Conservation (phyloP, 2,113 vertebrate genomes). For the Lagopus leucura region DNA sequence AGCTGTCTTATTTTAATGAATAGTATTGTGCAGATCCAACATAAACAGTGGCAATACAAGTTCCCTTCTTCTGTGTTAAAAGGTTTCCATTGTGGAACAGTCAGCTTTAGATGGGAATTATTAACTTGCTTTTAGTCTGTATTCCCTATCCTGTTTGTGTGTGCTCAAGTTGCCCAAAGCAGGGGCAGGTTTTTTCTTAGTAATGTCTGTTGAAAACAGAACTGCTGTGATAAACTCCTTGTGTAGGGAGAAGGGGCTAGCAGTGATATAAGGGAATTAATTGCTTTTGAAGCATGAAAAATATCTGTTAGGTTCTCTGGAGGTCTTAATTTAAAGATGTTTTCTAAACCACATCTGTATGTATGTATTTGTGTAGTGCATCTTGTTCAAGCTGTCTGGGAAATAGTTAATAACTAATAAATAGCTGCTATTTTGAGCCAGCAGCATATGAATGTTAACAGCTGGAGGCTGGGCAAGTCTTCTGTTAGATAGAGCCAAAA, state of each 20-base stretch:
- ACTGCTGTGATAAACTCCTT: not conserved
- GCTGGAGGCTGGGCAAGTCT: slow-evolving; percentile 28
- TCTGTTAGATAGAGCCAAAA: slow-evolving; percentile 37
- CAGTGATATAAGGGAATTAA: not conserved
- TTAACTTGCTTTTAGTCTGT: not conserved
- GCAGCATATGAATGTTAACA: not conserved
- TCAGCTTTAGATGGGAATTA: not conserved
- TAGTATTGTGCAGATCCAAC: not conserved
- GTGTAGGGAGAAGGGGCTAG: not conserved
- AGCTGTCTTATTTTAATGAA: slow-evolving; percentile 32
- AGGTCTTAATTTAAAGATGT: not conserved
- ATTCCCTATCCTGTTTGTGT: not conserved
- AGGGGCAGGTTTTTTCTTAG: not conserved
- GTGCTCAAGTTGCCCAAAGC: not conserved
- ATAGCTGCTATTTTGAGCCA: slow-evolving; percentile 31
- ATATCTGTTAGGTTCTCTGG: not conserved
- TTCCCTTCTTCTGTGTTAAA: not conserved
- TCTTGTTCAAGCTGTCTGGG: not conserved
- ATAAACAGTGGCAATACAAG: not conserved
- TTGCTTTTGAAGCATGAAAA: not conserved
- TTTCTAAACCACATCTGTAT: not conserved
- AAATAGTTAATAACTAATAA: slow-evolving; percentile 48
- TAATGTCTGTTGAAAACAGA: not conserved
- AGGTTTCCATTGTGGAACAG: slow-evolving; percentile 15
- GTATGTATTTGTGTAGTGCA: not conserved